Conservation (phyloP, 2,888 invertebrate species). For the Ceraclea dissimilis region DNA sequence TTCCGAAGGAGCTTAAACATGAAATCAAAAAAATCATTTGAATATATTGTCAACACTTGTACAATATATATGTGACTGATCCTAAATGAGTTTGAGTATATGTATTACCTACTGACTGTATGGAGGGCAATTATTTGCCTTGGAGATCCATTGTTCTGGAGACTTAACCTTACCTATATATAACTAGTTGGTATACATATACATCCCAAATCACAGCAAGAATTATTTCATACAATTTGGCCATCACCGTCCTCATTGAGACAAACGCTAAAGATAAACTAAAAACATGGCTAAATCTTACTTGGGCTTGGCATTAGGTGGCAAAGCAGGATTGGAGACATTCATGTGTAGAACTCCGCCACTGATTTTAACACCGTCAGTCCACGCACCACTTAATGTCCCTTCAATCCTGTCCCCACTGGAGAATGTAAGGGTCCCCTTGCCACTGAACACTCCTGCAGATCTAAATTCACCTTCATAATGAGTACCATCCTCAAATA, state of each 20-base stretch:
- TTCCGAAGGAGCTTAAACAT: slow-evolving; percentile 61
- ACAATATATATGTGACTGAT: neutral
- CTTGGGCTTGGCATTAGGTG: slow-evolving; percentile 52
- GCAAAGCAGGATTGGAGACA: slow-evolving; percentile 50
- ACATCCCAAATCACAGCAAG: too few relatives aligned
- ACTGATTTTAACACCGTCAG: slow-evolving; percentile 68
- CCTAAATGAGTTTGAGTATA: neutral
- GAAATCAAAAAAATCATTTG: slow-evolving; percentile 9
- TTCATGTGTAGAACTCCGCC: slow-evolving; percentile 64
- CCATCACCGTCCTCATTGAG: too few relatives aligned
- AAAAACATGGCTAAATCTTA: too few relatives aligned
- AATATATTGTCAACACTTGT: neutral
- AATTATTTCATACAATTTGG: too few relatives aligned
- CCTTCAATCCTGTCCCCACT: slow-evolving; percentile 71
- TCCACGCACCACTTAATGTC: slow-evolving; percentile 64
- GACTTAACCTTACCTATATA: too few relatives aligned
- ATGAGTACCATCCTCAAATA: slow-evolving; percentile 80
- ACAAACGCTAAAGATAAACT: too few relatives aligned
- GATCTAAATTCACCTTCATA: slow-evolving; percentile 84
- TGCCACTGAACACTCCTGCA: slow-evolving; percentile 71
- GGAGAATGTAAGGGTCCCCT: slow-evolving; percentile 73
- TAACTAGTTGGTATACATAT: too few relatives aligned
- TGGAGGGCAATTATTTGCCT: too few relatives aligned
- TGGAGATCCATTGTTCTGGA: too few relatives aligned
- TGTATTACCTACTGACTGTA: too few relatives aligned